A percentile compares a stretch with the other conserved stretches of the same genome.
Conservation (phyloP, 2,113 vertebrate genomes). For the Nibea albiflora region DNA sequence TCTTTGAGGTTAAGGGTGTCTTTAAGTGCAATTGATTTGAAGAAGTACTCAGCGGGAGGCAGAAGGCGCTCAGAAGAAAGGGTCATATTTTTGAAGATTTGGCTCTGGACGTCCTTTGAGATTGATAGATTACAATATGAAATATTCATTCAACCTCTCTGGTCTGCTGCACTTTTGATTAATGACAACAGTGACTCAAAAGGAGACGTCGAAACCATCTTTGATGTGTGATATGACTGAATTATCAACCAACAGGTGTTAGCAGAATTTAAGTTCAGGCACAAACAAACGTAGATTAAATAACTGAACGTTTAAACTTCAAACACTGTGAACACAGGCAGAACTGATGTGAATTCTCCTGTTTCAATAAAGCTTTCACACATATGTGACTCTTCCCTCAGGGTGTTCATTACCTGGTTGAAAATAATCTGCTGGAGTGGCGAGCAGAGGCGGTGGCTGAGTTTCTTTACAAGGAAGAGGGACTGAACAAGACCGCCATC, state of each 20-base stretch:
- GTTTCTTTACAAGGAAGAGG: slow-evolving; percentile 95
- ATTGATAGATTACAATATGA: background rate
- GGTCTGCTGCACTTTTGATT: background rate
- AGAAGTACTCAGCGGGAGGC: background rate
- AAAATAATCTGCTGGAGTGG: slow-evolving; percentile 86
- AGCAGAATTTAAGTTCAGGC: too few species aligned
- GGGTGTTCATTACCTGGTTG: slow-evolving; percentile 90
- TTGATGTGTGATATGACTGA: background rate
- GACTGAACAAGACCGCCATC: slow-evolving; percentile 94
- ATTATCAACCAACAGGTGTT: too few species aligned
- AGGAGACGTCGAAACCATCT: slow-evolving; percentile 4
- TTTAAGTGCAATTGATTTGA: slow-evolving; percentile 26
- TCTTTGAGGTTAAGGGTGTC: background rate
- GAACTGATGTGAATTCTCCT: background rate
- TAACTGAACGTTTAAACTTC: background rate
- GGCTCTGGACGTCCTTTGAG: background rate
- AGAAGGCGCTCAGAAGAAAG: background rate
- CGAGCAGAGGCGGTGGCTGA: slow-evolving; percentile 86
- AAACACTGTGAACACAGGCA: background rate
- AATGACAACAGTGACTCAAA: background rate
- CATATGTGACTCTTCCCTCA: slow-evolving; percentile 58
- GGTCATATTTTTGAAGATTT: slow-evolving; percentile 18
- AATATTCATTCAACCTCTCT: slow-evolving; percentile 15
- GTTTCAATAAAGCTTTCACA: background rate
- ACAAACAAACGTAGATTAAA: background rate